Conservation (phyloP, 1,140 invertebrate genomes). For the Hormaphis cornu region DNA sequence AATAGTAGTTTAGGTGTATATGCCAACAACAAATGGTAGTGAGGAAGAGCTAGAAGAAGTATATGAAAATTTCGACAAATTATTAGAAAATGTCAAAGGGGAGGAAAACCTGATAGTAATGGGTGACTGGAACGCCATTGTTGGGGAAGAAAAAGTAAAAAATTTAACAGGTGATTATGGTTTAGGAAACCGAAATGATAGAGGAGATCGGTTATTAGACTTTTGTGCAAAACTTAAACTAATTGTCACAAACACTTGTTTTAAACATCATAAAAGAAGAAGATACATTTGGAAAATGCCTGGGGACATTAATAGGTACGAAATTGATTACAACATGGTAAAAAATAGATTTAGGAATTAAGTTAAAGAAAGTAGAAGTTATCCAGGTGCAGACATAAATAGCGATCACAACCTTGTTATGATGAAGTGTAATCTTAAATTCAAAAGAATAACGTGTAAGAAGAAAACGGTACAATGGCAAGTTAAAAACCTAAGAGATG, state of each 20-base stretch:
- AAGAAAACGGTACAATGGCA: not conserved
- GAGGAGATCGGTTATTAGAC: constrained; percentile 9
- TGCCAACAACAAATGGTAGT: constrained; percentile 10
- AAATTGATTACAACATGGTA: constrained; percentile 28
- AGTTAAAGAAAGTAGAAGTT: not conserved
- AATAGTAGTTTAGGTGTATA: constrained; percentile 32
- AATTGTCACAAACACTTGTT: constrained; percentile 15
- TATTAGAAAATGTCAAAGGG: constrained; percentile 2
- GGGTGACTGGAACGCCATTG: constrained; percentile 30
- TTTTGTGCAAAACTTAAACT: constrained; percentile 4
- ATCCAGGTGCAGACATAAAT: not conserved
- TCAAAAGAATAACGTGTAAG: not conserved
- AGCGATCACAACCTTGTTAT: constrained; percentile 5
- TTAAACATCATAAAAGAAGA: not conserved
- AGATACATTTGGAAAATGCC: constrained; percentile 10
- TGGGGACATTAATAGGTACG: not conserved
- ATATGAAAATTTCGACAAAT: constrained; percentile 20
- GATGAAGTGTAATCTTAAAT: not conserved
- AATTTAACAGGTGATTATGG: constrained; percentile 13
- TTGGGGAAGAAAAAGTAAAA: constrained; percentile 14
- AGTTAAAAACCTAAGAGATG: not conserved
- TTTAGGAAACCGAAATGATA: constrained; percentile 24
- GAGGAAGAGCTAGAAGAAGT: constrained; percentile 28
- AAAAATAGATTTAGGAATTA: not conserved
- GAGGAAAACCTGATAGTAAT: constrained; percentile 28